Conservation (phyloP, 2,888 invertebrate genomes). For the Ophion obscuratus region DNA sequence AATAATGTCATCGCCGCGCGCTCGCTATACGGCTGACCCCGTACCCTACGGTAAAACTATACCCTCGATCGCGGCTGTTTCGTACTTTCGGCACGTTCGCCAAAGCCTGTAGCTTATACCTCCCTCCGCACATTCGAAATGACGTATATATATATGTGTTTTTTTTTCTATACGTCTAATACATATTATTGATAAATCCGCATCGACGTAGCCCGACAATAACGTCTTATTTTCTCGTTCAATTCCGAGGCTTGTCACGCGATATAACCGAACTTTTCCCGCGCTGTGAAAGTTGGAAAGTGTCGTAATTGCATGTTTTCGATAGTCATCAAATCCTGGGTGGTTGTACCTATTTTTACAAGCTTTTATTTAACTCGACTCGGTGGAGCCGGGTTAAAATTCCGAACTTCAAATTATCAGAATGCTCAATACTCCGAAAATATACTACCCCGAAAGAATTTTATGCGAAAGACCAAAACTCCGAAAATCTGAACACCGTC, state of each 20-base stretch:
- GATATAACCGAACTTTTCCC: neutral
- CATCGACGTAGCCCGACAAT: neutral
- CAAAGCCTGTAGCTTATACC: neutral
- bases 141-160: neutral
- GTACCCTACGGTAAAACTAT: slow-evolving; percentile 11
- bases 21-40: slow-evolving; percentile 27
- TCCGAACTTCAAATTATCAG: no score
- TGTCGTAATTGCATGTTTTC: neutral
- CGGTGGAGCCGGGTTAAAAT: no score
- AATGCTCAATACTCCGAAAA: no score
- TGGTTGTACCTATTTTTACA: neutral
- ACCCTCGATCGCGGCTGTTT: neutral
- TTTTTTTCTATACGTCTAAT: neutral
- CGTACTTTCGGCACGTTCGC: neutral
- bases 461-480: no score
- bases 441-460: no score
- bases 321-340: neutral
- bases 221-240: neutral
- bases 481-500: no score
- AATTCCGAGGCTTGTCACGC: neutral
- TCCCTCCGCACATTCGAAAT: neutral
- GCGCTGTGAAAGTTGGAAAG: neutral
- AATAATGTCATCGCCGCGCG: slow-evolving; percentile 56
- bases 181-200: neutral
- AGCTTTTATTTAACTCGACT: no score